Conservation (phyloP, 2,797 vertebrate genomes). For the Crenuchus spilurus region DNA sequence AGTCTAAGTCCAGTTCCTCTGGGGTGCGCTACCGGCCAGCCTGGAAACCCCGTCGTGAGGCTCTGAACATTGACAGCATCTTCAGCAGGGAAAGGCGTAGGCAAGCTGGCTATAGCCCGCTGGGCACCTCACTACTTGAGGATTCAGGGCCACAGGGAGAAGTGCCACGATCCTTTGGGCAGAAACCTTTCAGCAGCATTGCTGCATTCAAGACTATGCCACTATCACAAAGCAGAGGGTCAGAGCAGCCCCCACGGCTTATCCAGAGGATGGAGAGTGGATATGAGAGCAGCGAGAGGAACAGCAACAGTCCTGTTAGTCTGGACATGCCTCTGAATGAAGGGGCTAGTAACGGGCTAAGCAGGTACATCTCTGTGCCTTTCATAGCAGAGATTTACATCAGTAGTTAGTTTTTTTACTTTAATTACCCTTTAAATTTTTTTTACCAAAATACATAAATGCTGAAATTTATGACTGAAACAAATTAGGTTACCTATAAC, state of each 20-base stretch:
- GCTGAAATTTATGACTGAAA: too few species aligned
- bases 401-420: neutral
- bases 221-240: neutral
- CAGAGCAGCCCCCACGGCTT: slow-evolving; percentile 73
- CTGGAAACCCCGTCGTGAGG: slow-evolving; percentile 91
- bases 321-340: slow-evolving; percentile 85
- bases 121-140: slow-evolving; percentile 64
- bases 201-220: slow-evolving; percentile 23
- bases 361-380: slow-evolving; percentile 70
- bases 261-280: slow-evolving; percentile 98
- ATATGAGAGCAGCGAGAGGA: slow-evolving; percentile 95
- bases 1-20: slow-evolving; percentile 82
- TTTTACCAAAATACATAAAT: too few species aligned
- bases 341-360: slow-evolving; percentile 65
- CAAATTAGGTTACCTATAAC: too few species aligned
- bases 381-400: neutral
- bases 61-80: slow-evolving; percentile 94
- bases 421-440: too few species aligned
- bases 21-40: slow-evolving; percentile 85
- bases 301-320: slow-evolving; percentile 93
- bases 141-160: slow-evolving; percentile 37
- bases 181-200: slow-evolving; percentile 16
- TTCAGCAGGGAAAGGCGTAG: slow-evolving; percentile 88
- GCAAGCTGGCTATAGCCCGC: slow-evolving; percentile 86
- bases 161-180: neutral